Evolutionary conservation across 2,797 vertebrate genomes (phyloP), one percentile per base, ranked within the genome.

Genomic region (Microcaecilia unicolor): DNA sequence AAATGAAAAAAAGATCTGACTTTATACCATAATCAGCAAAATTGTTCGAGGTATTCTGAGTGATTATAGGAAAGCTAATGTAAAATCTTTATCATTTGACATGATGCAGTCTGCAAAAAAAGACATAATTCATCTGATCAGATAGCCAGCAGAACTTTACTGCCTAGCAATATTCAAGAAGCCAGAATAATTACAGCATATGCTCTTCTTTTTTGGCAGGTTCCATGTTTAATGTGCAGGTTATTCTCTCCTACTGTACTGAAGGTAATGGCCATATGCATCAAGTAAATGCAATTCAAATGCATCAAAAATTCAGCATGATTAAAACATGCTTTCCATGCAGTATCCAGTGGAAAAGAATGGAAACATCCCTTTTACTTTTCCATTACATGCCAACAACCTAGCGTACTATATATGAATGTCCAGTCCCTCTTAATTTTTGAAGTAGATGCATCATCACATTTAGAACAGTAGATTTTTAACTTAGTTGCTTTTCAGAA

Each of bases 121-220:
- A 28, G 53, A 49, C 33, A 28, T 10, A 42, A 26, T 27, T 14
- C n/a, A 14, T 53, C 41, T 60, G 52, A 48, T 37, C 64, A 39
- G 48, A 44, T 15, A 43, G 6, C 18, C 32, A 8, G 6, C 44
- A 22, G 51, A 54, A 37, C 41, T 63, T 49, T 29, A 43, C 10
- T 59, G 51, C 45, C 61, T 52, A 45, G 18, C 0, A 14, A 43
- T 64, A 46, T 56, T 70, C 50, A 58, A 41, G 62, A 43, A 41
- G 37, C 13, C 12, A 44, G 53, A 47, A 43, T 66, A 69, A 64
- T 65, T 60, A 55, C 12, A 55, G 24, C 19, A 15, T 48, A 63
- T 61, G 54, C 50, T 60, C 37, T 51, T 15, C 48, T 59, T 32
- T 41, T 15, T 67, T 62, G 59, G 62, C 41, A 44, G 12, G 49